These are phyloP conservation scores for Dyspetes luteomarginatus DNA, from an alignment of 2,888 invertebrate species.

Conservation along the genomic window DNA sequence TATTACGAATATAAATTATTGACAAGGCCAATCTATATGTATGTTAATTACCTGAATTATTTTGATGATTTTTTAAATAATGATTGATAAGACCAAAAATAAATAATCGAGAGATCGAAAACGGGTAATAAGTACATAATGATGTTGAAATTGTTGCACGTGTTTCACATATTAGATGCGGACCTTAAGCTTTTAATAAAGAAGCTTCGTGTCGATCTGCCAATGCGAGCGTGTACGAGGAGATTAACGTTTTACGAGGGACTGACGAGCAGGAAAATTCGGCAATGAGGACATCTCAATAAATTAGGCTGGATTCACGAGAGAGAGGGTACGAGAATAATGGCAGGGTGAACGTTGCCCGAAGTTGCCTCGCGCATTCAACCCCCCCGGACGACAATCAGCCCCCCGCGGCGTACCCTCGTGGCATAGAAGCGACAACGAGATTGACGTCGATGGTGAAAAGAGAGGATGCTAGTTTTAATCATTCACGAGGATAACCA, in stretches of 20 bases:
- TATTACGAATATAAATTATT: too few species aligned
- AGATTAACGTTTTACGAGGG: conserved; percentile 63
- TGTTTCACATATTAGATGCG: conserved; percentile 34
- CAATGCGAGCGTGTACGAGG: conserved; percentile 29
- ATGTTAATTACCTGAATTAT: not conserved
- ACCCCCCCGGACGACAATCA: conserved; percentile 79
- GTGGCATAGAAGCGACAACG: conserved; percentile 69
- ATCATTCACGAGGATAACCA: conserved; percentile 76
- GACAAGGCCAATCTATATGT: too few species aligned
- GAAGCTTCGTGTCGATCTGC: conserved; percentile 17
- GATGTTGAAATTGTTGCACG: conserved; percentile 24
- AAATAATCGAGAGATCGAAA: conserved; percentile 9
- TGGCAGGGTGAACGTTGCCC: conserved; percentile 53
- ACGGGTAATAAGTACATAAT: conserved; percentile 8
- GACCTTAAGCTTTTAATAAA: conserved; percentile 16
- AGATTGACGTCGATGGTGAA: conserved; percentile 68
- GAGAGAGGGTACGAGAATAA: conserved; percentile 46
- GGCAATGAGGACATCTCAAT: conserved; percentile 78
- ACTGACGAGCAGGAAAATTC: conserved; percentile 66
- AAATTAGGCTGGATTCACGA: conserved; percentile 77
- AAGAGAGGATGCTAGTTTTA: conserved; percentile 79
- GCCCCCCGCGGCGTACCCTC: conserved; percentile 79
- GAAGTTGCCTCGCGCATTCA: conserved; percentile 63
- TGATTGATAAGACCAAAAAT: not conserved
- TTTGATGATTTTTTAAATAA: not conserved